Evolutionary conservation across 2,113 vertebrate genomes (phyloP), one percentile per base, ranked within the genome.

Genomic region (Psittacara wagleri): DNA sequence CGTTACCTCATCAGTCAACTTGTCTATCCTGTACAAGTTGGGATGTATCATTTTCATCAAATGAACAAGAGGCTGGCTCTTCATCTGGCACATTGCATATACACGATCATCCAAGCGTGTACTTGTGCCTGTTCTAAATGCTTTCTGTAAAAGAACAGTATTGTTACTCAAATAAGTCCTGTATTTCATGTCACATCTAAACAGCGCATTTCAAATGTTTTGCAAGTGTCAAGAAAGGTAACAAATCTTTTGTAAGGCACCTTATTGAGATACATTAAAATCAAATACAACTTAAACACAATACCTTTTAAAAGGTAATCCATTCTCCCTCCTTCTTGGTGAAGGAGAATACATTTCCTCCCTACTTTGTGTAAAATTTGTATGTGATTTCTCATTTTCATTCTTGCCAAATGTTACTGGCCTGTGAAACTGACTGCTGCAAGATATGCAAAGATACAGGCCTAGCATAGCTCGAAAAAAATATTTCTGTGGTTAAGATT

Each of bases 61-160:
- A 88, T 99, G 98, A 96, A 98, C 97, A 59, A 99, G 98, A 11
- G 99, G 99, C 96, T 99, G 99, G 89, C 98, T 98, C 98, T 99
- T 99, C 80, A 99, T 99, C 97, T 99, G 99, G 48, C 99, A 99
- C 99, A 99, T 99, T 57, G 99, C 98, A 68, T 98, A 99, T 8
- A 99, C 98, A 0, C 99, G 98, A 91, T 99, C 99, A 88, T 99
- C 99, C 97, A 99, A 98, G 48, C 99, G 98, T 4, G 99, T 99
- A 92, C 99, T 99, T 11, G 97, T 99, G 44, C 99, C 99, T 0
- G 99, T 99, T 92, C 99, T 98, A 92, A 99, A 98, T 2, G 99
- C 99, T 99, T 99, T 99, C 99, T 99, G 97, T 3, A 94, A 89
- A 37, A 55, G 52, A 96, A 68, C 13, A 91, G 55, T 23, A 2